A percentile compares a stretch with the other conserved stretches of the same genome.
Evolutionary conservation across 2,888 invertebrate genomes (phyloP).

Genomic region (Leptothorax acervorum): DNA sequence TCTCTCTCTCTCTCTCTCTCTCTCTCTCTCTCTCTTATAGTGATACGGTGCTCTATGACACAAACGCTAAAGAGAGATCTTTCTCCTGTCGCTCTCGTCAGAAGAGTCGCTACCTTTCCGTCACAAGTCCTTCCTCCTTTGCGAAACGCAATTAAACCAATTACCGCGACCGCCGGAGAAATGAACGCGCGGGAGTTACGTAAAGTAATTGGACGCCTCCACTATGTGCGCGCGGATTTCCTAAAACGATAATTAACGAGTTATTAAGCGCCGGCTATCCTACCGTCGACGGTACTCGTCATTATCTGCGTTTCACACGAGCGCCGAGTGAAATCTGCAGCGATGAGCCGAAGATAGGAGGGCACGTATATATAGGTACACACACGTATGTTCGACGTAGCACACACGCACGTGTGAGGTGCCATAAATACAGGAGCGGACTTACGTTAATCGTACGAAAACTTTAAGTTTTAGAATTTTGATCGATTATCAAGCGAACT

Average conservation of each 20-base stretch:
- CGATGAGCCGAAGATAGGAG: conserved; percentile 73
- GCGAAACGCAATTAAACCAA: conserved; percentile 85
- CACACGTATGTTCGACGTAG: neutral
- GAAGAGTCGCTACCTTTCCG: conserved; percentile 55
- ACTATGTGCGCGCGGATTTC: conserved; percentile 81
- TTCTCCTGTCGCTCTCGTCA: conserved; percentile 30
- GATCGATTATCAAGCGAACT: neutral
- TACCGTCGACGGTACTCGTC: conserved; percentile 76
- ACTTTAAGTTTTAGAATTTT: neutral
- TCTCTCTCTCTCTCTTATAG: neutral
- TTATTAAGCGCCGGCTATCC: conserved; percentile 84
- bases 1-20: neutral
- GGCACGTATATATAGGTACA: conserved; percentile 13
- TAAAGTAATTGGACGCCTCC: conserved; percentile 84
- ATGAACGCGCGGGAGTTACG: conserved; percentile 81
- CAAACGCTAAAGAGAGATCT: conserved; percentile 20
- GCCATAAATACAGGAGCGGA: conserved; percentile 7
- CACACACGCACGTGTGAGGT: conserved; percentile 44
- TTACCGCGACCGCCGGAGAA: conserved; percentile 81
- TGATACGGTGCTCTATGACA: neutral
- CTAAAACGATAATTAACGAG: conserved; percentile 86
- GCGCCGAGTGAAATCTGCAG: conserved; percentile 79
- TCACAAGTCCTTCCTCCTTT: conserved; percentile 67
- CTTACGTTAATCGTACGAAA: neutral
- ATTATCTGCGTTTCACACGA: conserved; percentile 83